A percentile compares a stretch with the other conserved stretches of the same genome.
Evolutionary conservation across 1,140 invertebrate species (phyloP).

Genomic region (Phymastichus coffea): DNA sequence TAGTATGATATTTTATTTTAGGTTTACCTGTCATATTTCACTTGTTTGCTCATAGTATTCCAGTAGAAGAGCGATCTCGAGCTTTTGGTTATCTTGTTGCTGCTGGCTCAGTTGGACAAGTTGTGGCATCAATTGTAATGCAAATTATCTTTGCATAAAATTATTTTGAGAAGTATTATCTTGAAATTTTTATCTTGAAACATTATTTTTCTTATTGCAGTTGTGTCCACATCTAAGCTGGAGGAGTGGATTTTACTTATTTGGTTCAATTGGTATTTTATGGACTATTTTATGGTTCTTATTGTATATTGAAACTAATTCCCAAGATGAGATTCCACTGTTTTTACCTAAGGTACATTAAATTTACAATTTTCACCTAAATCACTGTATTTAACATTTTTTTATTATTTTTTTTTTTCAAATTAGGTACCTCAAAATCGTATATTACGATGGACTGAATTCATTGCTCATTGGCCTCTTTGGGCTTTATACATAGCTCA

Average conservation of each 20-base stretch:
- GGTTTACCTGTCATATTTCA: slow-evolving; percentile 80
- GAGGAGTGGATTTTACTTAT: slow-evolving; percentile 72
- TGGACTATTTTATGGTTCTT: slow-evolving; percentile 72
- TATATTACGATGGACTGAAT: slow-evolving; percentile 66
- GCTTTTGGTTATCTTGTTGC: slow-evolving; percentile 78
- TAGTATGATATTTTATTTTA: too few relatives aligned
- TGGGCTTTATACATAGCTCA: slow-evolving; percentile 80
- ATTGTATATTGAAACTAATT: slow-evolving; percentile 62
- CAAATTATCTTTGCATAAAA: slow-evolving; percentile 10
- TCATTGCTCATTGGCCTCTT: slow-evolving; percentile 70
- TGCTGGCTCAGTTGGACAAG: slow-evolving; percentile 75
- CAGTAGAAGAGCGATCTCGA: slow-evolving; percentile 72
- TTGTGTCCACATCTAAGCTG: slow-evolving; percentile 67
- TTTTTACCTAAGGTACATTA: slow-evolving; percentile 64
- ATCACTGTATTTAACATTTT: slow-evolving; percentile 3
- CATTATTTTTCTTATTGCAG: slow-evolving; percentile 38
- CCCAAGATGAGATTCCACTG: slow-evolving; percentile 67
- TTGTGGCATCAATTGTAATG: slow-evolving; percentile 72
- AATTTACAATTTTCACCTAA: slow-evolving; percentile 1
- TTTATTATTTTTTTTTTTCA: slow-evolving; percentile 17
- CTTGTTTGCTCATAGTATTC: slow-evolving; percentile 74
- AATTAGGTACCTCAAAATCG: slow-evolving; percentile 58
- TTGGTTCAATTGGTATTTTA: slow-evolving; percentile 70
- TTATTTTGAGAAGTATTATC: background rate
- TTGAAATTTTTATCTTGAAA: background rate